Evolutionary conservation across 2,797 vertebrate genomes (phyloP), one percentile per base, ranked within the genome.

Genomic region (Steatocranus sp.): DNA sequence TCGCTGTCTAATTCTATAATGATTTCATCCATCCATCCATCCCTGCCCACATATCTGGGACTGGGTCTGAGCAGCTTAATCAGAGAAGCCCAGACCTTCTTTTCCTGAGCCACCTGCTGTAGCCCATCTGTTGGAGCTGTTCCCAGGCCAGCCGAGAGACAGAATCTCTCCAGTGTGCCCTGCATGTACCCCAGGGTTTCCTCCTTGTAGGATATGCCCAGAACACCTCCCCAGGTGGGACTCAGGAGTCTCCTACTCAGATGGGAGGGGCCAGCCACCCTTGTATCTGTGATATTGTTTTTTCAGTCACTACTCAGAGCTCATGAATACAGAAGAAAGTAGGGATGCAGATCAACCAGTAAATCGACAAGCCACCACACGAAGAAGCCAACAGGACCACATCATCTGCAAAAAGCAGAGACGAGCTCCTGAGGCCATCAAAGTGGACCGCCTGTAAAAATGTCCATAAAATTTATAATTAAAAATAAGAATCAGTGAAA

Each of bases 401-500:
- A 18, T 32, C 54, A 56, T 32, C 27, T 56, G 3, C 54, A 32
- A 32, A 32, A 3, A 0, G 27, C 27, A 11, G 27, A 58, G 27
- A 4, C 9, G 15, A 58, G 27, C 17, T 18, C 54, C 9, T 18
- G 15, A 58, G 54, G 54, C 54, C 54, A 58, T 58, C 27, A 1
- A 4, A 58, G 27, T 30, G 54, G 2, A 58, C 54, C 8, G 3
- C 5, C 15, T 18, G 54, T 32, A 1, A 56, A 56, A 56, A 18
- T 1, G 15, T 32, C 5, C 27, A 30, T 3, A 6, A 11, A 56
- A 0, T 18, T 10, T 32, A 1, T 0, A 56, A 32, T 56, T 30
- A 56, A 56, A 56, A 56, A 56, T 32, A 30, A 56, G 25, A 10
- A 56, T 56, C 25, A 4, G 5, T 56, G 51, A 30, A 56, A 30